Evolutionary conservation across 1,140 invertebrate genomes (phyloP), one percentile per base, ranked within the genome.

Genomic region (Drosophila tani): DNA sequence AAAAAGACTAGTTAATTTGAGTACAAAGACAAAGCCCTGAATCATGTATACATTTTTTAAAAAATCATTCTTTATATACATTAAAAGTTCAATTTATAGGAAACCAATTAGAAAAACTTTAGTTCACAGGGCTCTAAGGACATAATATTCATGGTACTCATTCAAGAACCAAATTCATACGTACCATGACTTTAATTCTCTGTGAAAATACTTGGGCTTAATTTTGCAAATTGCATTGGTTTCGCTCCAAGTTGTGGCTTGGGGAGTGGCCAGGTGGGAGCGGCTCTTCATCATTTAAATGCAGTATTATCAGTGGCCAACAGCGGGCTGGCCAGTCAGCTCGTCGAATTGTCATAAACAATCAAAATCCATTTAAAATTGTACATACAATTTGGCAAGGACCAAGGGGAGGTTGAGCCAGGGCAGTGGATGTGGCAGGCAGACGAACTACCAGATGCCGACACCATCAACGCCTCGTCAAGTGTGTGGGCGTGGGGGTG

Each of bases 321-420:
- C 78, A 90, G 81, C 78, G 81, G 64, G 56, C 60, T 75, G 78
- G 67, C 81, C 85, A 90, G 79, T 86, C 82, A 79, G 71, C 75
- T 91, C 75, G 75, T 82, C 71, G 75, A 82, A 85, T 85, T 86
- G 81, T 90, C 85, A 90, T 90, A 90, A 90, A 91, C 85, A 90
- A 90, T 90, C 85, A 90, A 90, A 90, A 90, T 90, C 85, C 85
- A 90, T 90, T 90, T 90, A 85, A 90, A 91, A 91, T 85, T 75
- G 86, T 90, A 91, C 79, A 91, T 91, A 82, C 82, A 91, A 90
- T 90, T 90, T 82, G 79, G 82, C 51, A 56, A 43, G 75, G 41
- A 40, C 29, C 32, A 15, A 43, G 14, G 40, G 47, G 40, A 41
- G 24, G 11, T 9, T 47, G 29, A 29, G 38, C 55, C 32, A 29